A percentile compares a stretch with the other conserved stretches of the same genome.
phyloP scores from a whole-genome alignment of 2,113 vertebrate species.

The Protomyctophum bolini region DNA sequence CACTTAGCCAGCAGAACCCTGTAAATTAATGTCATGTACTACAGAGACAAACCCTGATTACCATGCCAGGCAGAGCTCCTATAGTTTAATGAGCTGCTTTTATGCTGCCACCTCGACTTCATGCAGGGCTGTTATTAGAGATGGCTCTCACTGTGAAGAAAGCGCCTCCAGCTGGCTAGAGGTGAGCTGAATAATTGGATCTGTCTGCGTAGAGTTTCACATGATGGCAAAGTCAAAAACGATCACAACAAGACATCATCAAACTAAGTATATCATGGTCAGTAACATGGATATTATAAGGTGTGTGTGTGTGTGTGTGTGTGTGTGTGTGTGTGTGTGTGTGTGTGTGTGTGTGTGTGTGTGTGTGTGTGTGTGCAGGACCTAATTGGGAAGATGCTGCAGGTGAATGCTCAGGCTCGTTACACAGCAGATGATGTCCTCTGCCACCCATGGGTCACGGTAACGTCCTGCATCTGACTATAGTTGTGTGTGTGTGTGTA shows the following conservation, averaged over 20 bases:
- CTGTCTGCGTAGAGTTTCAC: no score
- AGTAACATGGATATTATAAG: no score
- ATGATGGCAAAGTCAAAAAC: no score
- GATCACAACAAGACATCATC: no score
- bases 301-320: background rate
- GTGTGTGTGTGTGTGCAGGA: conserved; percentile 76
- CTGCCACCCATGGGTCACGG: conserved; percentile 94
- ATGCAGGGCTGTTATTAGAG: conserved; percentile 1
- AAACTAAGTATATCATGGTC: no score
- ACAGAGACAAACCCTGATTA: conserved; percentile 38
- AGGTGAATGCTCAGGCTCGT: conserved; percentile 88
- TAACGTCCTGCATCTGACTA: conserved; percentile 56
- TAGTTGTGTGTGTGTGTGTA: background rate
- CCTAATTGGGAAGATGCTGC: conserved; percentile 93
- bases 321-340: background rate
- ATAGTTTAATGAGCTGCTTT: conserved; percentile 17
- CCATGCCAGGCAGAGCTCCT: conserved; percentile 15
- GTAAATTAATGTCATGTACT: conserved; percentile 50
- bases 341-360: background rate
- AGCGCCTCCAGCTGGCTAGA: no score
- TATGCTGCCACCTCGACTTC: conserved; percentile 12
- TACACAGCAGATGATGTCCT: conserved; percentile 92
- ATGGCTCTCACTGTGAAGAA: background rate
- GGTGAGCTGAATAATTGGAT: no score
- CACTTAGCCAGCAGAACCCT: conserved; percentile 9